Evolutionary conservation across 2,888 invertebrate genomes (phyloP).

Genomic region (Flabesymbios commensalis): DNA sequence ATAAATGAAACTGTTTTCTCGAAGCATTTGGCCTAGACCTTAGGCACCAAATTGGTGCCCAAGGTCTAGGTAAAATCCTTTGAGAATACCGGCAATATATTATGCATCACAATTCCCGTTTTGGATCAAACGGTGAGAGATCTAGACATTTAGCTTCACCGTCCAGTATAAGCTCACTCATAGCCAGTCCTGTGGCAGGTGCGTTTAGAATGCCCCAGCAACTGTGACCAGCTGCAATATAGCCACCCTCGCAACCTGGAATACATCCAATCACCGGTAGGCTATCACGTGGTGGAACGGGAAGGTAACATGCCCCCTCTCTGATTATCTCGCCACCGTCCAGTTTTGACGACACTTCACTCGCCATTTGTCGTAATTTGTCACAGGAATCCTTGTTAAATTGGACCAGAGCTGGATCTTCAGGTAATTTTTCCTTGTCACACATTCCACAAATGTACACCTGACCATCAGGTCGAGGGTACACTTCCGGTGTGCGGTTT

Average conservation of each 20-base stretch:
- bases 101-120: no score
- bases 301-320: conserved; percentile 36
- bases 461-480: conserved; percentile 37
- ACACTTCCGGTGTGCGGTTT: conserved; percentile 30
- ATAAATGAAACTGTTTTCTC: no score
- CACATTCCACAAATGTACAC: conserved; percentile 34
- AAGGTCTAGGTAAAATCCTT: no score
- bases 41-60: no score
- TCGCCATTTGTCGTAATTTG: conserved; percentile 13
- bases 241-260: conserved; percentile 25
- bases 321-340: conserved; percentile 13
- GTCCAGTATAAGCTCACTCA: conserved; percentile 34
- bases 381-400: conserved; percentile 16
- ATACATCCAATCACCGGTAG: conserved; percentile 34
- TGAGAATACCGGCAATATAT: no score
- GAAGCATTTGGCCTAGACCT: no score
- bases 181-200: conserved; percentile 33
- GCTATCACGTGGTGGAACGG: conserved; percentile 20
- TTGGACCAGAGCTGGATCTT: conserved; percentile 17
- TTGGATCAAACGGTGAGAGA: conserved; percentile 24
- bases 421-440: conserved; percentile 29
- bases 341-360: conserved; percentile 14
- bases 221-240: conserved; percentile 35
- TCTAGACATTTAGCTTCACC: conserved; percentile 28
- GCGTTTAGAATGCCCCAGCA: conserved; percentile 41